Evolutionary conservation across 2,888 invertebrate species (phyloP), one percentile per base, ranked within the genome.

Genomic region (Bimastos eiseni): DNA sequence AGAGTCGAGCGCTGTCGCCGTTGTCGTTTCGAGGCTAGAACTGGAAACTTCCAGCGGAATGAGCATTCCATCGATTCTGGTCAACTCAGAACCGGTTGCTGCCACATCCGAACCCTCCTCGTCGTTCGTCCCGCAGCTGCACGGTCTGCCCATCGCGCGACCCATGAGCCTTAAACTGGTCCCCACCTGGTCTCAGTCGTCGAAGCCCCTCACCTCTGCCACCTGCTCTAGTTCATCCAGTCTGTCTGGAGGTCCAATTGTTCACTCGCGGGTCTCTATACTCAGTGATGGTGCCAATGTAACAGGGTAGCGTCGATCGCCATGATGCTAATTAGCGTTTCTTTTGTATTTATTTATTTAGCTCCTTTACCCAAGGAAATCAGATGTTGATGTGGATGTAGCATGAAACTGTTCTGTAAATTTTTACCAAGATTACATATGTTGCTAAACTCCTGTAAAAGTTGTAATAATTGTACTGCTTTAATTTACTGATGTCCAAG

Each of bases 31-130:
- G 13, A n/a, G 11, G 13, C 70, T 70, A 30, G 70, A 70, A 8
- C n/a, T 8, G n/a, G 30, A 70, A n/a, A 30, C 70, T 30, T n/a
- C 3, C 70, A 70, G n/a, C 11, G 70, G 70, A n/a, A 13, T 8
- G 70, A 70, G n/a, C 70, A 70, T 70, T 70, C 86, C 86, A 36
- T 24, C 34, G n/a, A 86, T 86, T 36, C 86, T 86, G 86, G 86
- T 86, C 86, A 86, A 86, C 37, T 86, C 86, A 0, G 4, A 86
- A 15, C 86, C 86, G 34, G 86, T 86, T 36, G 34, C 86, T 24
- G 24, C 86, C 5, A 13, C 70, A 70, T 70, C 70, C 8, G 70
- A 30, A 30, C 70, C n/a, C 30, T 17, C n/a, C 30, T 70, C n/a
- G 8, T 70, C 70, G 17, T 70, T 70, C 70, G n/a, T 70, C 70